Base-by-base conservation (phyloP, 2,888 invertebrate species). In the Stenolophus ochropezus region DNA sequence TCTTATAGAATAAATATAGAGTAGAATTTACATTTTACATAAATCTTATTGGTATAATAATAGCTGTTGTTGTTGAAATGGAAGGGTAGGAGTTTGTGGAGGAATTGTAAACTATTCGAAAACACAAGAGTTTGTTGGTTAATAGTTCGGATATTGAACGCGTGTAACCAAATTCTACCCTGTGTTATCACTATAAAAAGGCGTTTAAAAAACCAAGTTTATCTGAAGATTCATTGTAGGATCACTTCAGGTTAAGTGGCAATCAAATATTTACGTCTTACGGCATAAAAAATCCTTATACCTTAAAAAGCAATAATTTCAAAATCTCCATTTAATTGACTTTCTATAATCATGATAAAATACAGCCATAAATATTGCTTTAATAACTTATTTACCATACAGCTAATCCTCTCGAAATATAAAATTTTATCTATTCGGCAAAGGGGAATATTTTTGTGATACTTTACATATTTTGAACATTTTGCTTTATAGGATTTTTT, bases 221-320 rank as follows among this genome's bases (percentile, higher is more conserved):
- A 71, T 20, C 71, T 42, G 18, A n/a, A 71, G 42, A 71, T 71
- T 71, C 71, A 73, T 49, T 51, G 47, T 73, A 14, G 14, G 23
- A 16, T 47, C n/a, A 23, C 33, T 47, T 25, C 47, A 73, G 25
- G 23, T 73, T 73, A 49, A 73, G 73, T 73, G 25, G 6, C 14
- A 73, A 73, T 73, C 73, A 73, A 49, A 73, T 73, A 49, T 73
- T 73, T 49, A 49, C 73, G 16, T 47, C 47, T 49, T n/a, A 11
- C 21, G n/a, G 49, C 23, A 49, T 73, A 49, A 73, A 73, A 47
- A 73, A 49, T 73, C 73, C 49, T 21, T 73, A 23, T 49, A 73
- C 4, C 49, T 5, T 25, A 23, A 73, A 49, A 73, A 49, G 49
- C 33, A 69, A 69, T 69, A 69, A 33, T 61, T 61, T 61, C 14